Evolutionary conservation across 1,140 invertebrate genomes (phyloP).

Genomic region (Gryllus bimaculatus): DNA sequence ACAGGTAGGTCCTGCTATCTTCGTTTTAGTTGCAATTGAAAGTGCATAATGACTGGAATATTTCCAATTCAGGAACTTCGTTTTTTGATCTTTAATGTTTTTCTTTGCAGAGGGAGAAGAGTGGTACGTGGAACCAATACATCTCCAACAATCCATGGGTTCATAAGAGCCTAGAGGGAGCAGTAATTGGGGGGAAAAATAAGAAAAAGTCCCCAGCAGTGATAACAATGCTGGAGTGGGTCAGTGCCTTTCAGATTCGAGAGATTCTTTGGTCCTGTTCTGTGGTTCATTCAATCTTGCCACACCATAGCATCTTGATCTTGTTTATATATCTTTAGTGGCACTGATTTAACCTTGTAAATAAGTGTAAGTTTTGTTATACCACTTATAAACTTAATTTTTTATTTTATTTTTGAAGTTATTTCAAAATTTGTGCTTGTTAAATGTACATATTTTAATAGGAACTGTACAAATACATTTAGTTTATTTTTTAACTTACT

Average conservation of each 20-base stretch:
- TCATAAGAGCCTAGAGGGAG: neutral
- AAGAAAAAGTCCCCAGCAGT: neutral
- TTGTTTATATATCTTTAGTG: neutral
- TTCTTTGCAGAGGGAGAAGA: neutral
- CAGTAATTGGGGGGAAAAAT: neutral
- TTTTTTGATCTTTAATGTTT: neutral
- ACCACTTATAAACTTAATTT: neutral
- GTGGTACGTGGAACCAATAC: neutral
- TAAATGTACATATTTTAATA: too few species aligned
- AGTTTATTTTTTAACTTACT: too few species aligned
- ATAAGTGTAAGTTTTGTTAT: neutral
- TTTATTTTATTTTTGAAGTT: neutral
- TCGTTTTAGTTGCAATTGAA: neutral
- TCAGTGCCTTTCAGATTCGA: neutral
- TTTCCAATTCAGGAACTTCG: too few species aligned
- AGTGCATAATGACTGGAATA: neutral
- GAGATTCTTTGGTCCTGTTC: neutral
- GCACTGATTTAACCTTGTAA: neutral
- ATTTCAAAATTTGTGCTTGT: too few species aligned
- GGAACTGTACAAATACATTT: too few species aligned
- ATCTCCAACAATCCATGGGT: neutral
- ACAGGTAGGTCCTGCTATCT: neutral
- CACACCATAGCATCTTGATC: neutral
- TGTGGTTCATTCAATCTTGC: neutral
- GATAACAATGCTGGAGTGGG: neutral